These are phyloP conservation scores for Diadumene lineata DNA, from an alignment of 92 coral and sea anemone genomes.

Conservation along the genomic window DNA sequence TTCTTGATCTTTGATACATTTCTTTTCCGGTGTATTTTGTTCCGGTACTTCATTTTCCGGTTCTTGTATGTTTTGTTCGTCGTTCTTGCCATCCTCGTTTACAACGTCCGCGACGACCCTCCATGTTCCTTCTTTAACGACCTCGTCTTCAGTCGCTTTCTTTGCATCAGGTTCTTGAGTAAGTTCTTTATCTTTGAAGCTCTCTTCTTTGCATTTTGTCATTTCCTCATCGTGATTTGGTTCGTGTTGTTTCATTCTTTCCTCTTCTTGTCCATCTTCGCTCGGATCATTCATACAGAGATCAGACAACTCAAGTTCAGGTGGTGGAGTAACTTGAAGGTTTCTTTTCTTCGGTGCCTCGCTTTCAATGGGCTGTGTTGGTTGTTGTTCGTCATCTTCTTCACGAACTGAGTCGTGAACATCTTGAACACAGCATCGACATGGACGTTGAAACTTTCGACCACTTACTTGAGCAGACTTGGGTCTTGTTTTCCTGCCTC, in stretches of 20 bases:
- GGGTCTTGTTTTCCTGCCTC: background rate
- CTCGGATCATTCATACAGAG: no score
- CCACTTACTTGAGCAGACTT: background rate
- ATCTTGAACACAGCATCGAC: background rate
- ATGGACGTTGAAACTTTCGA: background rate
- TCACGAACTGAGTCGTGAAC: background rate
- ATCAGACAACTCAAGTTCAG: background rate
- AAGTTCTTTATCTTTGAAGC: background rate
- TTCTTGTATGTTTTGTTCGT: background rate
- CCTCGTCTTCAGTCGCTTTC: background rate
- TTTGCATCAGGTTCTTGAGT: background rate
- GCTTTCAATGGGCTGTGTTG: background rate
- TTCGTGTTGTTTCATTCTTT: background rate
- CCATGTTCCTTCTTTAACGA: background rate
- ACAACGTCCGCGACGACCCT: background rate
- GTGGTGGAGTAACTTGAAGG: background rate
- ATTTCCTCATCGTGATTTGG: background rate
- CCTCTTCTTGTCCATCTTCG: background rate
- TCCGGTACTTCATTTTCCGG: background rate
- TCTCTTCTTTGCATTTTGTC: conserved; percentile 3
- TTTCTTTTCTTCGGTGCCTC: background rate
- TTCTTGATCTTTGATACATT: background rate
- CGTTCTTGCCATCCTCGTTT: background rate
- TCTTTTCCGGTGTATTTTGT: background rate
- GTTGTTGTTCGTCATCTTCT: background rate